Conservation (phyloP, 2,113 vertebrate genomes). For the Chamaetylas fuelleborni region DNA sequence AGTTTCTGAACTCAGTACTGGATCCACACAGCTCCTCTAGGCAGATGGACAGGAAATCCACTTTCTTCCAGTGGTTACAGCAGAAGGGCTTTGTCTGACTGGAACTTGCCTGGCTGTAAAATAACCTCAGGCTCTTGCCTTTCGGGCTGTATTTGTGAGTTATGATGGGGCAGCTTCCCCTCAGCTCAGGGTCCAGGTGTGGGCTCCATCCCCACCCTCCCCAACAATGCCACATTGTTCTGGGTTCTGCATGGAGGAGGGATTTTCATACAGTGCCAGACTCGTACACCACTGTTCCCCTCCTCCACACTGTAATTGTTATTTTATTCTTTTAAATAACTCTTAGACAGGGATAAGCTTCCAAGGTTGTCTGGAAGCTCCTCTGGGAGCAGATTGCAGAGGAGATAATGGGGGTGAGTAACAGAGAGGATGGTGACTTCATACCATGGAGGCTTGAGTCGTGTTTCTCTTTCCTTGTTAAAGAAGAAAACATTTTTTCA, state of each 20-base stretch:
- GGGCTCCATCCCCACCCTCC: not conserved
- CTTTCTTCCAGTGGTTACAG: constrained; percentile 63
- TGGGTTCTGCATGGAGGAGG: constrained; percentile 58
- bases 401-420: constrained; percentile 73
- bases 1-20: not conserved
- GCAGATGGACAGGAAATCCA: constrained; percentile 76
- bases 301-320: not conserved
- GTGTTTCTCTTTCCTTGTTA: constrained; percentile 32
- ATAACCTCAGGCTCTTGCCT: constrained; percentile 68
- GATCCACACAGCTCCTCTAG: not conserved
- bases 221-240: constrained; percentile 71
- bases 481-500: constrained; percentile 23
- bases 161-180: constrained; percentile 61
- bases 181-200: constrained; percentile 1
- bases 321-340: constrained; percentile 12
- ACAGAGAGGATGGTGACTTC: constrained; percentile 65
- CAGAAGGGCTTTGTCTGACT: constrained; percentile 70
- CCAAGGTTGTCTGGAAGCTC: constrained; percentile 60
- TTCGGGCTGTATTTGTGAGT: constrained; percentile 73
- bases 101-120: constrained; percentile 68
- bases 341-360: constrained; percentile 70
- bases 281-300: not conserved
- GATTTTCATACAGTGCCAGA: constrained; percentile 43
- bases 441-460: not conserved
- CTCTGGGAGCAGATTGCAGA: constrained; percentile 66